Evolutionary conservation across 2,797 vertebrate genomes (phyloP).

Genomic region (Karalla daura): DNA sequence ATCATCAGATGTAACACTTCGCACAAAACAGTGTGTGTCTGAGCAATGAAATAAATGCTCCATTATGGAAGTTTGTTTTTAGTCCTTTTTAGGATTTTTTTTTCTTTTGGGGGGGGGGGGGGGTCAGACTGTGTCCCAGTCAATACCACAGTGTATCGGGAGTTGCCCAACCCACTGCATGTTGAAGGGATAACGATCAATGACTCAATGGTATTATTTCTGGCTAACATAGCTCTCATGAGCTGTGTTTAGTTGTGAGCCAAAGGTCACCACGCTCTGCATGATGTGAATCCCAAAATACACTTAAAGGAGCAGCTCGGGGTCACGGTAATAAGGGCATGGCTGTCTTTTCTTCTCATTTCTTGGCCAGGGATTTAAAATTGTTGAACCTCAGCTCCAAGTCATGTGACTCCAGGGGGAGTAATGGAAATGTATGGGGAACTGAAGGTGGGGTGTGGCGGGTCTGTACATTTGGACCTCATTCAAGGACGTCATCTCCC

Average conservation of each 20-base stretch:
- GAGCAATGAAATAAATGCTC: slow-evolving; percentile 63
- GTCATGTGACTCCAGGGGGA: slow-evolving; percentile 45
- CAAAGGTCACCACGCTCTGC: slow-evolving; percentile 53
- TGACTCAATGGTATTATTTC: slow-evolving; percentile 64
- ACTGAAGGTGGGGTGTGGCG: slow-evolving; percentile 58
- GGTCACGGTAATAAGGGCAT: slow-evolving; percentile 48
- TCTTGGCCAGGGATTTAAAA: slow-evolving; percentile 61
- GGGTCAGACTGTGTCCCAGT: slow-evolving; percentile 22
- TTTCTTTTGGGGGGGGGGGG: too few species aligned
- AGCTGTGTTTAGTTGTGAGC: slow-evolving; percentile 47
- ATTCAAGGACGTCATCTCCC: slow-evolving; percentile 40
- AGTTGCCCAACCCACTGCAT: slow-evolving; percentile 14
- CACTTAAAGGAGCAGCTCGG: slow-evolving; percentile 26
- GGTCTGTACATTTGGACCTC: slow-evolving; percentile 57
- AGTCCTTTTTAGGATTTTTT: too few species aligned
- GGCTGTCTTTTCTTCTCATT: slow-evolving; percentile 46
- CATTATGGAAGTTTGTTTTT: slow-evolving; percentile 37
- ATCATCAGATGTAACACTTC: slow-evolving; percentile 43
- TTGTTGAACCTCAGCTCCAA: slow-evolving; percentile 42
- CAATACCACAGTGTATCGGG: slow-evolving; percentile 11
- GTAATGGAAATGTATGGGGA: slow-evolving; percentile 40
- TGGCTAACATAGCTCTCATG: slow-evolving; percentile 41
- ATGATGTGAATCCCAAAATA: slow-evolving; percentile 54
- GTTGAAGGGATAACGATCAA: slow-evolving; percentile 39
- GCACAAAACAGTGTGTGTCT: slow-evolving; percentile 49